phyloP scores from a whole-genome alignment of 2,797 vertebrate genomes.

The Carcharodon carcharias region DNA sequence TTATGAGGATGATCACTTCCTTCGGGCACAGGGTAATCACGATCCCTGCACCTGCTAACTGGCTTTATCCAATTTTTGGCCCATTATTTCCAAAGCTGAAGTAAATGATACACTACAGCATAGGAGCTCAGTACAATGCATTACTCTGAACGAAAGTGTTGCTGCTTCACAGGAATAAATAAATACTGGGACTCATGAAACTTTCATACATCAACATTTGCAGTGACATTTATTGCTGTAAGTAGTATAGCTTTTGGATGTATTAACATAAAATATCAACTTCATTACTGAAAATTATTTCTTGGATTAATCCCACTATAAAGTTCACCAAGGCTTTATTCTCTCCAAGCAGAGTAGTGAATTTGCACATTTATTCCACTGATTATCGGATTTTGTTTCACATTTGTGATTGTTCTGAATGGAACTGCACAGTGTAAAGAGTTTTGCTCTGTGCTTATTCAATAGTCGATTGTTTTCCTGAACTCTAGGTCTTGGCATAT shows the following conservation, averaged over 20 bases:
- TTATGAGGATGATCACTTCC: background rate
- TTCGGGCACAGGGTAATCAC: background rate
- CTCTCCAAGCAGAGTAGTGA: background rate
- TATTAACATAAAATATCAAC: constrained; percentile 1
- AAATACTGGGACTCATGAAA: background rate
- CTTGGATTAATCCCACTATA: background rate
- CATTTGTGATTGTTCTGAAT: background rate
- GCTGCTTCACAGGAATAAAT: background rate
- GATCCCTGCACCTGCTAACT: background rate
- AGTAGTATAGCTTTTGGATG: background rate
- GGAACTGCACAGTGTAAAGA: background rate
- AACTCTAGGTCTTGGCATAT: background rate
- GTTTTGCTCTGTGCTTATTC: background rate
- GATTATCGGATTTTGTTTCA: constrained; percentile 5
- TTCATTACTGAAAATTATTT: background rate
- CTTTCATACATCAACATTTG: background rate
- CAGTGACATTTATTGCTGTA: background rate
- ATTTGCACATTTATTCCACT: background rate
- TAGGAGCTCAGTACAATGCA: background rate
- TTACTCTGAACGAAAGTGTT: background rate
- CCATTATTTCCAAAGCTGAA: background rate
- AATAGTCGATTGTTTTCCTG: background rate
- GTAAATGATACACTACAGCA: background rate
- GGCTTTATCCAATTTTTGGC: background rate
- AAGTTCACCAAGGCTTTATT: background rate